Percentiles rank a stretch among this genome's conserved stretches.
Conservation (phyloP, 2,797 vertebrate species). For the Syngnathus acus region DNA sequence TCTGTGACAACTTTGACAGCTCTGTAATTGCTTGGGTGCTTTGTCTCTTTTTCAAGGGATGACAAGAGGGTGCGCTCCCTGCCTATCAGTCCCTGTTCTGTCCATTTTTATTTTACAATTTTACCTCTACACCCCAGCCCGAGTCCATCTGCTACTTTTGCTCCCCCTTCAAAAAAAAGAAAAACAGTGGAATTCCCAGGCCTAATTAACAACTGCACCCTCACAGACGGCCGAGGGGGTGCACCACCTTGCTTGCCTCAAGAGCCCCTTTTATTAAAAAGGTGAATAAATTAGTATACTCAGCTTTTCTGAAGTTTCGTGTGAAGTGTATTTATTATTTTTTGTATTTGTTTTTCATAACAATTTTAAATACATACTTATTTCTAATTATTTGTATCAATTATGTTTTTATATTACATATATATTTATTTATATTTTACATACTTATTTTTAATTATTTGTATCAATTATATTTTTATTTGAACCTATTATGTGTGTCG, state of each 20-base stretch:
- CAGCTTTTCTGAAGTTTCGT: not conserved
- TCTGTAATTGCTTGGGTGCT: conserved; percentile 47
- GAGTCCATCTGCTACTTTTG: conserved; percentile 79
- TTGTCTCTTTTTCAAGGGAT: conserved; percentile 24
- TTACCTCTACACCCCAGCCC: conserved; percentile 62
- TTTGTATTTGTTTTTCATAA: not conserved
- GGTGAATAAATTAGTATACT: conserved; percentile 55
- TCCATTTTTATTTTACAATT: conserved; percentile 53
- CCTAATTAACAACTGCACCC: conserved; percentile 78
- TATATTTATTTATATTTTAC: not conserved
- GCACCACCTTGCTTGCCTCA: conserved; percentile 49
- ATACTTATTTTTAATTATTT: not conserved
- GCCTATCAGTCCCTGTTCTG: conserved; percentile 27
- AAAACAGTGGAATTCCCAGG: conserved; percentile 71
- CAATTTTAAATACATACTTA: not conserved
- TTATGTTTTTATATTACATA: not conserved
- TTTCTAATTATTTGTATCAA: too few relatives aligned
- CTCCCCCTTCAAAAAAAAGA: conserved; percentile 41
- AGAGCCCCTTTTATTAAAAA: conserved; percentile 68
- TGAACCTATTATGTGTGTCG: not conserved
- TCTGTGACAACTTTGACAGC: conserved; percentile 19
- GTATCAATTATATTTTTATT: not conserved
- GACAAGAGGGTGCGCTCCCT: conserved; percentile 9
- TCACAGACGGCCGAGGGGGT: conserved; percentile 67
- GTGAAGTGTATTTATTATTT: not conserved